Evolutionary conservation across 37 sponge, comb jelly and placozoan genomes (phyloP), one percentile per base, ranked within the genome.

Genomic region (Cladorhizidae sp.): DNA sequence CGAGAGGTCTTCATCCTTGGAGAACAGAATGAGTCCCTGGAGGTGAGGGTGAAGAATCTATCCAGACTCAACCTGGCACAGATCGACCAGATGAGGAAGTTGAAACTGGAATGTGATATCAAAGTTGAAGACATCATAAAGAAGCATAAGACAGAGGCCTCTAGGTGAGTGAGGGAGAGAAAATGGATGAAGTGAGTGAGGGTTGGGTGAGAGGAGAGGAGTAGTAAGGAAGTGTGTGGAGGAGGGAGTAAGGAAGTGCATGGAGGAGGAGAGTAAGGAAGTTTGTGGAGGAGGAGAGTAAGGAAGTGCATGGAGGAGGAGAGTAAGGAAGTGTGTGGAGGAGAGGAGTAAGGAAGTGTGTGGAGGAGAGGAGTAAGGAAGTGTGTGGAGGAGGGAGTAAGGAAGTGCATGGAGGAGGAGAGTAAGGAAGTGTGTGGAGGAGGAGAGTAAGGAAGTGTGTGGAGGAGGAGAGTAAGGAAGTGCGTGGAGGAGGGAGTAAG

Each of bases 1-100:
- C 75, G 65, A 28, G 93, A 92, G 28, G 73, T 92, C 40, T 92
- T 92, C 62, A 57, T 64, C 11, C 80, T 88, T 0, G 73, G 74
- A 14, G 89, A 85, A 39, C 82, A 92, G 79, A 81, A 77, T 40
- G 65, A 72, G 70, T 64, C 50, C 21, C 62, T 92, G 22, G 83
- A 88, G 35, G 77, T 76, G 59, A 87, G 83, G 64, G 74, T 79
- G 29, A 54, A 68, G 32, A 57, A 35, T 21, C 67, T 92, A 28
- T 74, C 49, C 9, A 49, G 64, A 25, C 85, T 84, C 85, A 92
- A 88, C 79, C 36, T 45, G 63, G 50, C 71, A 22, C 81, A 84
- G 70, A 85, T 88, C 25, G 88, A 92, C 0, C 77, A 57, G 61
- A 41, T 85, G 37, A 68, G 85, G 42, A 76, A 82, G 32, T 49